phyloP scores from a whole-genome alignment of 2,888 invertebrate genomes.

The Chrysolina haemoptera region DNA sequence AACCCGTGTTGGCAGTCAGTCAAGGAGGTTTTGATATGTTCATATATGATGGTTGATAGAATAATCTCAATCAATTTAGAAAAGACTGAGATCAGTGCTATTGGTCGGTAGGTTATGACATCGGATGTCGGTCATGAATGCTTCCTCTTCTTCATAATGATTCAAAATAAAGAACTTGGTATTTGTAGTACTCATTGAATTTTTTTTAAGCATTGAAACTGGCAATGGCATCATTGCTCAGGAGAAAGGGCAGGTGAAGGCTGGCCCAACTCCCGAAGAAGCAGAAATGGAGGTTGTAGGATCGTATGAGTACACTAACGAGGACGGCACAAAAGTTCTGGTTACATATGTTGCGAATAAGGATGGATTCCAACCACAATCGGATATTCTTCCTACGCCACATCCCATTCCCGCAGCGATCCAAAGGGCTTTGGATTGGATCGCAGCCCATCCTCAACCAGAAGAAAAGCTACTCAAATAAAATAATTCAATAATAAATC shows the following conservation, averaged over 20 bases:
- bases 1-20: too few species aligned
- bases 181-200: too few species aligned
- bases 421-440: slow-evolving; percentile 76
- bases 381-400: slow-evolving; percentile 83
- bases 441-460: slow-evolving; percentile 65
- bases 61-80: too few species aligned
- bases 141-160: too few species aligned
- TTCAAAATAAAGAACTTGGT: too few species aligned
- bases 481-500: too few species aligned
- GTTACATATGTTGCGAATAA: slow-evolving; percentile 78
- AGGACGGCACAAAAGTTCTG: slow-evolving; percentile 61
- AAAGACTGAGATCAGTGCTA: too few species aligned
- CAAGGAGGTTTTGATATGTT: too few species aligned
- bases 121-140: too few species aligned
- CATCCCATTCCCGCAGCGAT: slow-evolving; percentile 83
- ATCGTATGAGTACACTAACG: slow-evolving; percentile 50
- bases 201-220: slow-evolving; percentile 16
- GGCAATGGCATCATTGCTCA: slow-evolving; percentile 23
- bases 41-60: too few species aligned
- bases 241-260: slow-evolving; percentile 20
- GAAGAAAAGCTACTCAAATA: slow-evolving; percentile 28
- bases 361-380: slow-evolving; percentile 79
- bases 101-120: too few species aligned
- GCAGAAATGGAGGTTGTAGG: slow-evolving; percentile 25
- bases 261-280: slow-evolving; percentile 19